These are phyloP conservation scores for Leucozona laternaria DNA, from an alignment of 2,888 invertebrate genomes.

Conservation along the genomic window DNA sequence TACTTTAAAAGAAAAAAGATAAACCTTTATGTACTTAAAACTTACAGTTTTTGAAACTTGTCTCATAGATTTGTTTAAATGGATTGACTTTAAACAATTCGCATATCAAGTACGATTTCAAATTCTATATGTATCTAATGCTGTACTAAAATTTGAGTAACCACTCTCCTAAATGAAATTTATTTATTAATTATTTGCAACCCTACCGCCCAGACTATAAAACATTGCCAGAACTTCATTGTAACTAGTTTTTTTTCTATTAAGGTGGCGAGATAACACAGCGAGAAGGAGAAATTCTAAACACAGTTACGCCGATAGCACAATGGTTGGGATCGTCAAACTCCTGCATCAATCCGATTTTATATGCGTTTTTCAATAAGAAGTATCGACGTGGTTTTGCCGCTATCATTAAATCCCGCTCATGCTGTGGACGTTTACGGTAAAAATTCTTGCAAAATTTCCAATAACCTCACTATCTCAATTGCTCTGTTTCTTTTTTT, in stretches of 20 bases:
- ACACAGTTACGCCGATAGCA: conserved; percentile 93
- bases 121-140: no score
- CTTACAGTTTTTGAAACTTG: no score
- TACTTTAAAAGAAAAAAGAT: no score
- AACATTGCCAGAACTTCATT: background rate
- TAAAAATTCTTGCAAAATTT: conserved; percentile 67
- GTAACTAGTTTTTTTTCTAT: background rate
- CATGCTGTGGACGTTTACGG: conserved; percentile 92
- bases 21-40: no score
- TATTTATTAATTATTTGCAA: background rate
- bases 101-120: no score
- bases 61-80: no score
- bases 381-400: conserved; percentile 96
- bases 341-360: conserved; percentile 97
- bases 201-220: background rate
- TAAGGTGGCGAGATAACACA: conserved; percentile 85
- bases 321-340: conserved; percentile 97
- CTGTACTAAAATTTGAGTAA: no score
- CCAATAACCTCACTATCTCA: background rate
- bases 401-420: conserved; percentile 93
- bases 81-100: no score
- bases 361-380: conserved; percentile 97
- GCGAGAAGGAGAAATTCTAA: conserved; percentile 92
- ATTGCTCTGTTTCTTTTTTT: background rate
- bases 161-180: no score